A percentile compares a stretch with the other conserved stretches of the same genome.
Conservation (phyloP, 2,113 vertebrate species). For the Hoplias malabaricus region DNA sequence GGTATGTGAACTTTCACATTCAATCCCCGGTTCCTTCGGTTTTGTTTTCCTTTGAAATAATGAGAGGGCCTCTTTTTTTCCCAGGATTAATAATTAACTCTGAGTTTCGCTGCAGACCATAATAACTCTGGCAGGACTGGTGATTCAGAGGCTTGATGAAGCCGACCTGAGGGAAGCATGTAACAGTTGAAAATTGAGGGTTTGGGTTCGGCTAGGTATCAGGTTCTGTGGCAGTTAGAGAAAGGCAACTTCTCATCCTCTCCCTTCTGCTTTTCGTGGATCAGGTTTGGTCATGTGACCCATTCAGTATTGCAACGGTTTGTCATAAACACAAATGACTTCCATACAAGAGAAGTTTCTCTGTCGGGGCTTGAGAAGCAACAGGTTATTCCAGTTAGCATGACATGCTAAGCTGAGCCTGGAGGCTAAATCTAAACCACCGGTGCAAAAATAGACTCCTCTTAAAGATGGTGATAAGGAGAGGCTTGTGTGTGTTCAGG, state of each 20-base stretch:
- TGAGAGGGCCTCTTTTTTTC: constrained; percentile 37
- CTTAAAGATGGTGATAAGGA: neutral
- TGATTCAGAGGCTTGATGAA: constrained; percentile 17
- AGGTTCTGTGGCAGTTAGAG: constrained; percentile 22
- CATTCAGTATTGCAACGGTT: constrained; percentile 29
- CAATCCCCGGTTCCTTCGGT: constrained; percentile 20
- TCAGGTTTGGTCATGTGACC: constrained; percentile 51
- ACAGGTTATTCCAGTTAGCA: constrained; percentile 31
- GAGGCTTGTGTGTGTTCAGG: no score
- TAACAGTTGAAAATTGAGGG: neutral
- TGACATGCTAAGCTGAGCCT: constrained; percentile 9
- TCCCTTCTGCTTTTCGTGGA: constrained; percentile 17
- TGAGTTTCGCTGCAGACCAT: neutral
- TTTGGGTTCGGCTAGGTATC: constrained; percentile 12
- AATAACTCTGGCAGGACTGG: constrained; percentile 35
- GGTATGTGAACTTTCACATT: constrained; percentile 47
- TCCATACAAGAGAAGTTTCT: constrained; percentile 21
- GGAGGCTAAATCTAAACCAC: neutral
- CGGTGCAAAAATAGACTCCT: neutral
- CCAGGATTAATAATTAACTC: constrained; percentile 61
- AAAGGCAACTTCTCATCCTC: constrained; percentile 47
- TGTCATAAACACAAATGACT: constrained; percentile 31
- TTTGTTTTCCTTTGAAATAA: constrained; percentile 65
- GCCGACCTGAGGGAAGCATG: neutral
- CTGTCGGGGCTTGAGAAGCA: constrained; percentile 25